A percentile compares a stretch with the other conserved stretches of the same genome.
Evolutionary conservation across 2,797 vertebrate species (phyloP).

Genomic region (Sebastes taczanowskii): DNA sequence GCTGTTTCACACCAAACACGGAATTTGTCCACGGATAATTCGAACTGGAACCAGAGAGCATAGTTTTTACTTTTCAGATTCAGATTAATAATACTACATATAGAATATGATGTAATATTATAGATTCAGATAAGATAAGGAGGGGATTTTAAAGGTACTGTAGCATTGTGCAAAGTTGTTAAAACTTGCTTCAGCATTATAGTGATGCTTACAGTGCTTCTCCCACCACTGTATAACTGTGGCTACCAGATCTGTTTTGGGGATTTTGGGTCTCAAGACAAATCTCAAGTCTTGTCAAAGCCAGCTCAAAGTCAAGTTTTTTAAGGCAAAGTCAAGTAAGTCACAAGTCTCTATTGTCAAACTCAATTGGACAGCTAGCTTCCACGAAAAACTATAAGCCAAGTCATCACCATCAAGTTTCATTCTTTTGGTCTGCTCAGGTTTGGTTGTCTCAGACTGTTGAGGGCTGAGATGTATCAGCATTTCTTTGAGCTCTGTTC

Average conservation of each 20-base stretch:
- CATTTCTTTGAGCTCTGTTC: background rate
- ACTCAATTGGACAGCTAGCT: background rate
- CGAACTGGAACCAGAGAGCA: fast-evolving
- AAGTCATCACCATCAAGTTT: background rate
- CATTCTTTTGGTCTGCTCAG: background rate
- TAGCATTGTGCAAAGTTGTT: background rate
- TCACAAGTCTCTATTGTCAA: background rate
- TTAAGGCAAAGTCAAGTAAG: background rate
- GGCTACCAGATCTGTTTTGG: background rate
- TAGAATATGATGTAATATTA: background rate
- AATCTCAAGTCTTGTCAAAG: background rate
- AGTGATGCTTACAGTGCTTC: background rate
- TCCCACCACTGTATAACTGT: background rate
- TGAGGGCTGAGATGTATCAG: background rate
- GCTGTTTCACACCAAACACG: too few relatives aligned
- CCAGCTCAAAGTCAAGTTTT: background rate
- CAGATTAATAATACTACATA: background rate
- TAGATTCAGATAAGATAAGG: background rate
- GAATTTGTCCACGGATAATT: too few relatives aligned
- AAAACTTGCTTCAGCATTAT: background rate
- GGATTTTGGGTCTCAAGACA: background rate
- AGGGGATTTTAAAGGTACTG: background rate
- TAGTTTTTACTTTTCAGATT: background rate
- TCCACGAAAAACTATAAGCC: background rate
- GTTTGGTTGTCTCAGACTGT: background rate